phyloP scores from a whole-genome alignment of 2,888 invertebrate genomes.

The Gryllus longicercus region DNA sequence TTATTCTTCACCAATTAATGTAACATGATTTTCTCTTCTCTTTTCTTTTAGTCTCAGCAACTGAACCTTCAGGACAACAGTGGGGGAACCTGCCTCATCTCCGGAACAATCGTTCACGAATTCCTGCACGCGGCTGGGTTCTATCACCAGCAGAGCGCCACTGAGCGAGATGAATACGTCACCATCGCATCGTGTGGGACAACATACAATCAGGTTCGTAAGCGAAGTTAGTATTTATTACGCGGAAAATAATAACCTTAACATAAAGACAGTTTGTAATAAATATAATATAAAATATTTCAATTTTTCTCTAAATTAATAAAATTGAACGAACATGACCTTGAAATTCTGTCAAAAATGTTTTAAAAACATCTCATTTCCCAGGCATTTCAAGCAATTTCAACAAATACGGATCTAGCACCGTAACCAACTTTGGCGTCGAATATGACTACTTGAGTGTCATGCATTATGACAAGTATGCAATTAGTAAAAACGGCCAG shows the following conservation, averaged over 20 bases:
- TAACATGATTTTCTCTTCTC: too few species aligned
- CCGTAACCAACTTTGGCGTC: slow-evolving; percentile 63
- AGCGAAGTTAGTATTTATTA: too few species aligned
- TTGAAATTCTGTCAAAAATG: too few species aligned
- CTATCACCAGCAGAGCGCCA: slow-evolving; percentile 59
- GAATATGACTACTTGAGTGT: slow-evolving; percentile 68
- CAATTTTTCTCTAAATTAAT: too few species aligned
- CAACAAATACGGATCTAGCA: slow-evolving; percentile 60
- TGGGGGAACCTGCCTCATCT: slow-evolving; percentile 47
- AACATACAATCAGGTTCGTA: slow-evolving; percentile 49
- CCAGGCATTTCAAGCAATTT: slow-evolving; percentile 59
- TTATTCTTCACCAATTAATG: too few species aligned
- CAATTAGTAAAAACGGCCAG: slow-evolving; percentile 65
- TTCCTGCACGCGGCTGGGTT: slow-evolving; percentile 77
- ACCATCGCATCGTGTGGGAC: slow-evolving; percentile 48
- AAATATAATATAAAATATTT: too few species aligned
- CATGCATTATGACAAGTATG: slow-evolving; percentile 67
- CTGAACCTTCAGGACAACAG: too few species aligned
- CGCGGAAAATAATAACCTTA: too few species aligned
- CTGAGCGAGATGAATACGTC: slow-evolving; percentile 52
- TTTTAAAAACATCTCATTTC: neutral
- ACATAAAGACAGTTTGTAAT: too few species aligned
- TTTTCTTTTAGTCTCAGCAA: too few species aligned
- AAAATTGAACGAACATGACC: too few species aligned
- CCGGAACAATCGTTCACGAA: slow-evolving; percentile 73